Evolutionary conservation across 1,140 invertebrate genomes (phyloP).

Genomic region (Apis cerana): DNA sequence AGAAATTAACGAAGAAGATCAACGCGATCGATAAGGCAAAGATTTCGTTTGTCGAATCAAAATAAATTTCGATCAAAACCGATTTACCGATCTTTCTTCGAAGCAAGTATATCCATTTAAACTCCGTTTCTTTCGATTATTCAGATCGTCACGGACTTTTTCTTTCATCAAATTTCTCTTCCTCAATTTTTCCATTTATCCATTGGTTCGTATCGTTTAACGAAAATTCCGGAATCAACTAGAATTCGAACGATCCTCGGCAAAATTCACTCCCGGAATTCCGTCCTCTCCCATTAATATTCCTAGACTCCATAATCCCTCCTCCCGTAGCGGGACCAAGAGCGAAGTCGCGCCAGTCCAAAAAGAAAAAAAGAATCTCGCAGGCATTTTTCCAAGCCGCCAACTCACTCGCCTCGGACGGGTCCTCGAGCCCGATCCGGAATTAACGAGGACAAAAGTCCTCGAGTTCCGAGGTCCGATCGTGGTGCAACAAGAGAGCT

Average conservation of each 20-base stretch:
- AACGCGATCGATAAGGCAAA: not conserved
- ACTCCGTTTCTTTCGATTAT: no score
- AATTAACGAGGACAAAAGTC: conserved; percentile 37
- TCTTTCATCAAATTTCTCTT: no score
- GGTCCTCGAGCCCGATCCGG: not conserved
- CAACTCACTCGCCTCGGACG: not conserved
- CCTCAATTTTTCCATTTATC: no score
- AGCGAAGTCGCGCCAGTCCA: not conserved
- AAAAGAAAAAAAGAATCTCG: not conserved
- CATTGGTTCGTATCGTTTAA: no score
- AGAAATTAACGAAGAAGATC: not conserved
- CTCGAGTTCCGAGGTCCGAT: conserved; percentile 5
- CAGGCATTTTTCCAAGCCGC: conserved; percentile 3
- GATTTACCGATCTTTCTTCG: no score
- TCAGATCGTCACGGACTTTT: no score
- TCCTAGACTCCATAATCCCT: not conserved
- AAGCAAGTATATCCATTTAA: no score
- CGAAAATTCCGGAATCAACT: no score
- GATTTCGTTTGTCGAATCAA: no score
- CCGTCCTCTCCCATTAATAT: not conserved
- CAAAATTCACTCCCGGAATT: not conserved
- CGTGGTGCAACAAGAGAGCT: conserved; percentile 4
- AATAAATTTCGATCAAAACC: no score
- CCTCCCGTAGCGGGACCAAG: not conserved
- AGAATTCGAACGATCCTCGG: not conserved